Base-by-base conservation (phyloP, 92 coral and sea anemone species). In the Parazoanthus darwini region DNA sequence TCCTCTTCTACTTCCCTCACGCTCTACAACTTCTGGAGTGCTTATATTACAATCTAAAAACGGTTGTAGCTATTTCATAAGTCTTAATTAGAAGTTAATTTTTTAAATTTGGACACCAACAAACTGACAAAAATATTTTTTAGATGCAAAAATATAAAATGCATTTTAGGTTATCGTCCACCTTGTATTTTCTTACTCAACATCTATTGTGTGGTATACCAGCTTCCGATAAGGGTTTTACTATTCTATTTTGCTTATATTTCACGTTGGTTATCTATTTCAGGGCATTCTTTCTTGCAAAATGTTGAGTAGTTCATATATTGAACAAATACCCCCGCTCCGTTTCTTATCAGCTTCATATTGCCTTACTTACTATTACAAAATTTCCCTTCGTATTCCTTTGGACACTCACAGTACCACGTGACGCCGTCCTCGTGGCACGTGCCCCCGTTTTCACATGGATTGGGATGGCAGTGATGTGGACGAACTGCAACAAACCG, bases 371-470 rank as follows among this genome's bases (percentile, higher is more conserved):
- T 90, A 97, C 99, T 92, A 43, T 93, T 93, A n/a, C 99, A 97
- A 0, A 51, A 56, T 20, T 44, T 80, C 67, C 98, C 99, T 22
- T 89, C 91, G 93, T 95, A 97, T 38, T 94, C 98, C 48, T 86
- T 91, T 23, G 91, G 68, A 70, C 99, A 97, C 43, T 94, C 97
- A 75, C 99, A 97, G 89, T 91, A 97, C 98, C 97, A 95, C 71
- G 86, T 92, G 18, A 43, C 38, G 22, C 91, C 94, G 0, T 89
- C 92, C 84, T 95, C 98, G 43, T 79, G 97, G 72, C 99, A 97
- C 4, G 93, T 93, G 22, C 98, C 99, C 16, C 99, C 98, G 79
- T 97, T 97, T 75, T 95, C 95, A 77, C 99, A 97, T 5, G 99
- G 99, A 77, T 97, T 97, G 5, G 99, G 99, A 50, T 97, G 99